Evolutionary conservation across 2,888 invertebrate genomes (phyloP).

Genomic region (Synanthedon vespiformis): DNA sequence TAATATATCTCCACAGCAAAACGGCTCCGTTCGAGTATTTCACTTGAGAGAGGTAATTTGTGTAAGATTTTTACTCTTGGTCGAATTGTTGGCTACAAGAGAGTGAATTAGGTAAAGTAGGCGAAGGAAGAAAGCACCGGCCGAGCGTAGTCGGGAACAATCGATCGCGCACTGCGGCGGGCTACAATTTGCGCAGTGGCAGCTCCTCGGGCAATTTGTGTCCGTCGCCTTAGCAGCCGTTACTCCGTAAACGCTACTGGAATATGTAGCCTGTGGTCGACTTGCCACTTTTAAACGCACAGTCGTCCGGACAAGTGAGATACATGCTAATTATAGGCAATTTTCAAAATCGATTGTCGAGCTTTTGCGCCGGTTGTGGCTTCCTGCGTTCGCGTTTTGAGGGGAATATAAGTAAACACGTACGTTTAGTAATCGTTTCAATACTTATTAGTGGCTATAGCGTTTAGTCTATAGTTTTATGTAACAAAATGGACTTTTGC

Average conservation of each 20-base stretch:
- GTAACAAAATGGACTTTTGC: background rate
- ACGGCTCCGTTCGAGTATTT: background rate
- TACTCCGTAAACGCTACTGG: conserved; percentile 68
- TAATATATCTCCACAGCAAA: background rate
- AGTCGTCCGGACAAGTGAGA: conserved; percentile 56
- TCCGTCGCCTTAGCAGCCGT: conserved; percentile 62
- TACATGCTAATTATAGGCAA: conserved; percentile 67
- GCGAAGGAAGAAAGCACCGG: too few relatives aligned
- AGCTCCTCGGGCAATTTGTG: conserved; percentile 63
- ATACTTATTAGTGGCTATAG: background rate
- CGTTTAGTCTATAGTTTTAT: background rate
- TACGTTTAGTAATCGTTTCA: background rate
- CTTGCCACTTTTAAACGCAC: conserved; percentile 58
- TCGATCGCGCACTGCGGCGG: conserved; percentile 31
- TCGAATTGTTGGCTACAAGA: too few relatives aligned
- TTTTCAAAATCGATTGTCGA: conserved; percentile 68
- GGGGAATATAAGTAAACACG: conserved; percentile 23
- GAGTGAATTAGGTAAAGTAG: too few relatives aligned
- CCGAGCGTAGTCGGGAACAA: conserved; percentile 29
- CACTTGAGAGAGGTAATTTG: too few relatives aligned
- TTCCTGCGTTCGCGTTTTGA: conserved; percentile 50
- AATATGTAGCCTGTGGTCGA: conserved; percentile 62
- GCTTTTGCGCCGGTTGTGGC: conserved; percentile 56
- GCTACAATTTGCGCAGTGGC: conserved; percentile 62
- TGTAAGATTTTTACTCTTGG: too few relatives aligned